Conservation (phyloP, 2,113 vertebrate genomes). For the Cyphomyrus plagiostoma region DNA sequence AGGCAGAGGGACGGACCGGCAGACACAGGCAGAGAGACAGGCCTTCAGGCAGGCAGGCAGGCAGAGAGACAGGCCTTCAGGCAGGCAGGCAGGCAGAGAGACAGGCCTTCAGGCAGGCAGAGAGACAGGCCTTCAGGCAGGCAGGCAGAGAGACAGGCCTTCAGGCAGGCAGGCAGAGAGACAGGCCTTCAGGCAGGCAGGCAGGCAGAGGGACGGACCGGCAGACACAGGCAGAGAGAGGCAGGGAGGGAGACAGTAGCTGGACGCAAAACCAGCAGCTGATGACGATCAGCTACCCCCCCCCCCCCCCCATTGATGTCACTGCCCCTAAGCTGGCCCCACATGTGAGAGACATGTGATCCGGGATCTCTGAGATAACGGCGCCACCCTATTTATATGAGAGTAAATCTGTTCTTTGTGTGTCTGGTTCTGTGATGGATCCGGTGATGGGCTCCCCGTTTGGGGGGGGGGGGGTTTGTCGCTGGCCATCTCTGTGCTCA, state of each 20-base stretch:
- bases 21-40: no score
- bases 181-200: no score
- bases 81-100: background rate
- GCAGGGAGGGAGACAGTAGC: background rate
- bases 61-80: no score
- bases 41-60: no score
- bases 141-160: no score
- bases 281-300: background rate
- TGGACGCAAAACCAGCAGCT: background rate
- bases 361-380: background rate
- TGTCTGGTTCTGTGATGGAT: background rate
- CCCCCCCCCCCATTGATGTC: no score
- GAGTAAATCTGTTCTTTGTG: background rate
- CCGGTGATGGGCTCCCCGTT: background rate
- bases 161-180: background rate
- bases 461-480: background rate
- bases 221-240: background rate
- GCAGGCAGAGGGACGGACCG: background rate
- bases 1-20: background rate
- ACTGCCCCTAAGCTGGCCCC: no score
- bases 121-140: background rate
- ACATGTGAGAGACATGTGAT: background rate
- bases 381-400: background rate
- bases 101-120: no score
- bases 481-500: background rate